Percentiles rank a stretch among this genome's conserved stretches.
Evolutionary conservation across 2,797 vertebrate species (phyloP).

Genomic region (Enteromius trimaculatus): DNA sequence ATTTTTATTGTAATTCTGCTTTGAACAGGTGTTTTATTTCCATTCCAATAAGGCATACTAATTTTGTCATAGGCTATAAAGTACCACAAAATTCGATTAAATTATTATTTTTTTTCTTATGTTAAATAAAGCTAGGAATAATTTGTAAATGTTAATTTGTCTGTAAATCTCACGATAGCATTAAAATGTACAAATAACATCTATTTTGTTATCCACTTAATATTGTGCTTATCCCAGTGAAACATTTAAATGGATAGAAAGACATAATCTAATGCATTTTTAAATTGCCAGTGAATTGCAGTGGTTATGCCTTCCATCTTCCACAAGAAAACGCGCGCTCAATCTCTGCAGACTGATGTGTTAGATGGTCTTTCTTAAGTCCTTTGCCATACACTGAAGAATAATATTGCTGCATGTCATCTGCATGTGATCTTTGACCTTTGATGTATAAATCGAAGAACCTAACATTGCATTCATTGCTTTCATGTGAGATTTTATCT

Average conservation of each 20-base stretch:
- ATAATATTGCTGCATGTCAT: neutral
- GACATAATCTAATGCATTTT: neutral
- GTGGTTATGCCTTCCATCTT: neutral
- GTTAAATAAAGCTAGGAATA: neutral
- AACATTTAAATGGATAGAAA: neutral
- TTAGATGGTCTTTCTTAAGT: constrained; percentile 12
- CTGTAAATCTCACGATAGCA: neutral
- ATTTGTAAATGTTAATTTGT: neutral
- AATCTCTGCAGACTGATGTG: constrained; percentile 5
- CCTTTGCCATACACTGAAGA: neutral
- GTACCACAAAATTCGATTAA: neutral
- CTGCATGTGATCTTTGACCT: neutral
- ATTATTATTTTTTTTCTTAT: neutral
- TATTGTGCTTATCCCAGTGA: neutral
- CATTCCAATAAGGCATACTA: neutral
- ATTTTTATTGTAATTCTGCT: neutral
- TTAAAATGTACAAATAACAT: neutral
- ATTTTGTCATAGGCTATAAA: neutral
- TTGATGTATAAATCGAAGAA: neutral
- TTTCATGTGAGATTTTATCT: constrained; percentile 48
- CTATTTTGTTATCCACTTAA: neutral
- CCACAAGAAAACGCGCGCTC: neutral
- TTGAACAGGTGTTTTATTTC: neutral
- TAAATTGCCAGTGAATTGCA: neutral
- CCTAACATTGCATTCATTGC: neutral